These are phyloP conservation scores for Bombus waltoni DNA, from an alignment of 1,140 invertebrate species.

Conservation along the genomic window DNA sequence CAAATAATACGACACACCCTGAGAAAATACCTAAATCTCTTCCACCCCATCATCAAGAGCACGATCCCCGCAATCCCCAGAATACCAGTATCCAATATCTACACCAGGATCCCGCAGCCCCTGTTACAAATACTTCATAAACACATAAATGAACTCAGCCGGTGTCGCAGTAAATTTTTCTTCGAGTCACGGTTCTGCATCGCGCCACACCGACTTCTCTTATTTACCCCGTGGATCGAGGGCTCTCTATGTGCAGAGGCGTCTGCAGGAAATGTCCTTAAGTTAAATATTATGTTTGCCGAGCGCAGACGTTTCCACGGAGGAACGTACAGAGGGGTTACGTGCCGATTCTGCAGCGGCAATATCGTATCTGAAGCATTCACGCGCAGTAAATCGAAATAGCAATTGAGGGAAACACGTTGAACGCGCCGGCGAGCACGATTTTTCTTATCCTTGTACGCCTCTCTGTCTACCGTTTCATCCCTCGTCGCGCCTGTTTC, in stretches of 20 bases:
- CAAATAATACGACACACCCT: no score
- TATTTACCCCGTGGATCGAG: slow-evolving; percentile 4
- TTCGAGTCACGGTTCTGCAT: not conserved
- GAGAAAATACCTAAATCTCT: no score
- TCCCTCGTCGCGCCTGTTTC: not conserved
- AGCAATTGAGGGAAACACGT: slow-evolving; percentile 24
- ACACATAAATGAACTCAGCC: not conserved
- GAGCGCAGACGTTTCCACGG: slow-evolving; percentile 45
- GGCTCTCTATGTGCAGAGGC: not conserved
- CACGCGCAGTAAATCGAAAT: slow-evolving; percentile 51
- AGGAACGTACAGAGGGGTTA: slow-evolving; percentile 4
- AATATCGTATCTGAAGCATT: slow-evolving; percentile 57
- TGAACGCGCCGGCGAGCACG: slow-evolving; percentile 19
- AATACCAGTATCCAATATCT: no score
- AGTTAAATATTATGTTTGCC: slow-evolving; percentile 69
- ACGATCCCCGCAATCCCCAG: no score
- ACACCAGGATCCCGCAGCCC: no score
- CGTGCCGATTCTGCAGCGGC: slow-evolving; percentile 53
- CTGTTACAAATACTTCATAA: no score
- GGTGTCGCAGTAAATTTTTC: not conserved
- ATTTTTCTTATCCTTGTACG: slow-evolving; percentile 47
- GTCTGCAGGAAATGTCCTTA: slow-evolving; percentile 48
- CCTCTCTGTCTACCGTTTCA: not conserved
- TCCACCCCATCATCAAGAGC: no score
- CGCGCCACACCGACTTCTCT: not conserved